Evolutionary conservation across 2,797 vertebrate genomes (phyloP).

Genomic region (Pseudotriccus pelzelni): DNA sequence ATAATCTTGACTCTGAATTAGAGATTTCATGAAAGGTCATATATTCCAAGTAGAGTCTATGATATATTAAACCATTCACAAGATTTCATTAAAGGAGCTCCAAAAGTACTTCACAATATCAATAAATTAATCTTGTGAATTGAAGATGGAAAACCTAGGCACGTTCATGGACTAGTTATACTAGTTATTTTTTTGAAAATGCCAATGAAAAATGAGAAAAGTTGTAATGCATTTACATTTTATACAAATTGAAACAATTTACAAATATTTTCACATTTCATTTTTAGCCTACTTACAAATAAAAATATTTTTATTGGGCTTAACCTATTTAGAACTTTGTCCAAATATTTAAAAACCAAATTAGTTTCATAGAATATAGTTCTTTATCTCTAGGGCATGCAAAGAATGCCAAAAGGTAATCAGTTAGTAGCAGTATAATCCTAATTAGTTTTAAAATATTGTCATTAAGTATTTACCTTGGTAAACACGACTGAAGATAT

Average conservation of each 20-base stretch:
- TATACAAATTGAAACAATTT: neutral
- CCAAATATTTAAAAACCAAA: slow-evolving; percentile 16
- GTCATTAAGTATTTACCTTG: neutral
- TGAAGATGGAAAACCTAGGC: neutral
- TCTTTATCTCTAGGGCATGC: neutral
- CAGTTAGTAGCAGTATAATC: neutral
- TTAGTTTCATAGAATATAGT: neutral
- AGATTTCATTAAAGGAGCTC: slow-evolving; percentile 33
- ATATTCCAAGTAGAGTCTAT: slow-evolving; percentile 24
- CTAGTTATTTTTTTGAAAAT: neutral
- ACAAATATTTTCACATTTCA: neutral
- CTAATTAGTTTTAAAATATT: slow-evolving; percentile 38
- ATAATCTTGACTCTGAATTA: slow-evolving; percentile 25
- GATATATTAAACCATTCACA: slow-evolving; percentile 36
- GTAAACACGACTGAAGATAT: neutral
- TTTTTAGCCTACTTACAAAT: neutral
- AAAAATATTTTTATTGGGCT: neutral
- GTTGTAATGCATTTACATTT: accelerated
- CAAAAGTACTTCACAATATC: slow-evolving; percentile 4
- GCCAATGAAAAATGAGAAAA: neutral
- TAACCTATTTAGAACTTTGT: neutral
- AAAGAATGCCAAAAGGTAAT: neutral
- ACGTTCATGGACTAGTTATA: neutral
- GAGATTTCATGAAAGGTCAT: slow-evolving; percentile 45
- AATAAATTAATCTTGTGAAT: neutral